A percentile compares a stretch with the other conserved stretches of the same genome.
These are phyloP conservation scores for Austrofundulus limnaeus DNA, from an alignment of 2,113 vertebrate species.

Conservation along the genomic window DNA sequence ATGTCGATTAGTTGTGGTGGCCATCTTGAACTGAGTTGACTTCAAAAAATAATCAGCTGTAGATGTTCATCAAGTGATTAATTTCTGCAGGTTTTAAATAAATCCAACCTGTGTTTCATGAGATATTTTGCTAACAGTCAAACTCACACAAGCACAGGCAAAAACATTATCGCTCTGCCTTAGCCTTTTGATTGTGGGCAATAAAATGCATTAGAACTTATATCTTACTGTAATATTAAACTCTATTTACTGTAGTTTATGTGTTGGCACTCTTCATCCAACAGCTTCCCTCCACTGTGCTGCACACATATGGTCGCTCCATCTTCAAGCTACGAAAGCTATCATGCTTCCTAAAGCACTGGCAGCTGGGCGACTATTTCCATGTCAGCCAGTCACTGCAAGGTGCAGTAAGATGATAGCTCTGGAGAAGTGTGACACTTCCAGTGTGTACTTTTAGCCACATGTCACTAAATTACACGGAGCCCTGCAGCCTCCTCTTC, in stretches of 20 bases:
- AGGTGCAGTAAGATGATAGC: slow-evolving; percentile 63
- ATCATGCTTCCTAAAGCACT: slow-evolving; percentile 45
- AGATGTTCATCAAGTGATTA: too few relatives aligned
- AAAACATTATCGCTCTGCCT: too few relatives aligned
- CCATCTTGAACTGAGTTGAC: too few relatives aligned
- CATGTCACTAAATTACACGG: slow-evolving; percentile 34
- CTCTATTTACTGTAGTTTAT: background rate
- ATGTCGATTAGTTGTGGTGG: too few relatives aligned
- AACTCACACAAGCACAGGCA: too few relatives aligned
- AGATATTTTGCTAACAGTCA: too few relatives aligned
- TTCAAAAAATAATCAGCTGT: too few relatives aligned
- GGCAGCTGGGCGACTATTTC: slow-evolving; percentile 62
- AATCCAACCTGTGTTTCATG: too few relatives aligned
- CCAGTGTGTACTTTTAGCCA: slow-evolving; percentile 49
- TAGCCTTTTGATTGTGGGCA: too few relatives aligned
- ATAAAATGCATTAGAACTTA: too few relatives aligned
- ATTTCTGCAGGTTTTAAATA: too few relatives aligned
- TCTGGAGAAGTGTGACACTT: slow-evolving; percentile 39
- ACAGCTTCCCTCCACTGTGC: slow-evolving; percentile 1
- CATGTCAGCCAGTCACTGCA: slow-evolving; percentile 49
- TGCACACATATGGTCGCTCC: slow-evolving; percentile 31
- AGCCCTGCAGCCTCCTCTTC: slow-evolving; percentile 12
- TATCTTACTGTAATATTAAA: background rate
- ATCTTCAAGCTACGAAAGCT: slow-evolving; percentile 38
- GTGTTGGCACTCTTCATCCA: background rate